Base-by-base conservation (phyloP, 2,797 vertebrate genomes). In the Spheniscus humboldti region DNA sequence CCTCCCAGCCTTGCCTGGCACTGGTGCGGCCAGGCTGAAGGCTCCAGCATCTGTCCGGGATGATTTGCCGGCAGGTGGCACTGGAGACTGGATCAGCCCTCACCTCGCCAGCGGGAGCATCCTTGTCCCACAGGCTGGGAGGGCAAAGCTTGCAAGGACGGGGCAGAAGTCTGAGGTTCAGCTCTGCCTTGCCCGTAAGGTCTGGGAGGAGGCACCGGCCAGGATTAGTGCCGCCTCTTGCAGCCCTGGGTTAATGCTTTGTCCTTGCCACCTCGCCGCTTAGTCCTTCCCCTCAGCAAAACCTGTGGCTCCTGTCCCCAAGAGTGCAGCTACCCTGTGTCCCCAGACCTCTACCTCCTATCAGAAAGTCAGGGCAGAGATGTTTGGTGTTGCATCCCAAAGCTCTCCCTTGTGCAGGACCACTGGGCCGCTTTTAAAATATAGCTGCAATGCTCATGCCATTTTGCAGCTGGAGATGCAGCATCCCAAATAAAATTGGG, bases 11-110 rank as follows among this genome's bases (percentile, higher is more conserved):
- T 22, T 64, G 62, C 62, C 11, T 0, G 50, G 18, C 8, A 14
- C 50, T 8, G 35, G 0, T 2, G 53, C 3, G 1, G 10, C 3
- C 25, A 1, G 10, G 14, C 2, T 2, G 10, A 10, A 35, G 31
- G n/a, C 28, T 85, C 68, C 43, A 1, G n/a, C 15, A 4, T 1
- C 33, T 3, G 27, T 2, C 15, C 3, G 1, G 37, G 31, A 1
- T 2, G 3, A 4, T 13, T 7, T 47, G 64, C 94, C 83, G 25
- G 93, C 83, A 95, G 94, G 35, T 81, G 96, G 86, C 94, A 84
- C 80, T 24, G 86, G 94, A 94, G 88, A 18, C 83, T 17, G 74
- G 52, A 6, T 11, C 41, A 72, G 73, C 28, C 43, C 59, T 9
- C 27, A 1, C 35, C 33, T 2, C 13, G 6, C 62, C 16, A 5